Conservation (phyloP, 1,140 invertebrate species). For the Homarus americanus region DNA sequence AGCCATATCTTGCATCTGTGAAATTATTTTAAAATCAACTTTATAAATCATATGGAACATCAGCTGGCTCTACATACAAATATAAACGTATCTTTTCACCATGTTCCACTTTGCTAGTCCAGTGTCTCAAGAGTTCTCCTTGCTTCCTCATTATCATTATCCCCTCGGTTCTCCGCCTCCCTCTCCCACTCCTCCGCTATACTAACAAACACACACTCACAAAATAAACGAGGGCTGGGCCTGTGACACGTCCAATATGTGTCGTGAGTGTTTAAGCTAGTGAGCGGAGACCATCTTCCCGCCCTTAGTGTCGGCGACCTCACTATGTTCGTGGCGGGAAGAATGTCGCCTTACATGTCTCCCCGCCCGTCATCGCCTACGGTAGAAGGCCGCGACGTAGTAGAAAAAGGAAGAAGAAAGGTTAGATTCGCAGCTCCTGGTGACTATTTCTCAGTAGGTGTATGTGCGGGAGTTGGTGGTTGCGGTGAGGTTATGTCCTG, state of each 20-base stretch:
- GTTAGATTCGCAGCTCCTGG: no score
- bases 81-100: neutral
- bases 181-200: neutral
- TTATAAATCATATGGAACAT: no score
- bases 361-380: no score
- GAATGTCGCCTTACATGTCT: no score
- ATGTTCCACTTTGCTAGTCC: neutral
- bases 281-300: neutral
- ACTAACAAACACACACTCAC: slow-evolving; percentile 47
- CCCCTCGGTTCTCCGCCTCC: neutral
- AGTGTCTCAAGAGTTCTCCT: neutral
- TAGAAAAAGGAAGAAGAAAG: no score
- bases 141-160: neutral
- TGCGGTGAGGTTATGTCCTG: neutral
- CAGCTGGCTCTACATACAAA: no score
- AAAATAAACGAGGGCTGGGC: slow-evolving; percentile 29
- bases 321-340: no score
- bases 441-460: no score
- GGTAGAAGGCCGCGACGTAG: no score
- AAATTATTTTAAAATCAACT: no score
- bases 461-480: neutral
- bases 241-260: slow-evolving; percentile 45
- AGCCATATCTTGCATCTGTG: no score
- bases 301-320: neutral
- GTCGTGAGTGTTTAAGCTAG: slow-evolving; percentile 41